Percentiles rank a stretch among this genome's conserved stretches.
Conservation (phyloP, 2,797 vertebrate genomes). For the Scarus forsteni region DNA sequence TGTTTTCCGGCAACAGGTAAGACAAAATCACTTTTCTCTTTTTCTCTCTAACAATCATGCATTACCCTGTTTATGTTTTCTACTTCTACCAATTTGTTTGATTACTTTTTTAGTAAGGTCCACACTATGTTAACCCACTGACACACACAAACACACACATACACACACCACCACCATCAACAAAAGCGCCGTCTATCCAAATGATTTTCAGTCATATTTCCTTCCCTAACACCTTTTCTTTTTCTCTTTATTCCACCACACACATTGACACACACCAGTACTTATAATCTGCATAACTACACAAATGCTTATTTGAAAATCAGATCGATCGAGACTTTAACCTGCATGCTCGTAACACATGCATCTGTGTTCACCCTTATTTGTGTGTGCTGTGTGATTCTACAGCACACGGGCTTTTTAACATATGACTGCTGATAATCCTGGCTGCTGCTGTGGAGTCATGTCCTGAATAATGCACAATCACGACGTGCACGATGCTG, state of each 20-base stretch:
- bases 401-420: slow-evolving; percentile 26
- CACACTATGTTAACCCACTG: not conserved
- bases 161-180: slow-evolving; percentile 16
- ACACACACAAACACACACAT: no score
- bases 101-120: not conserved
- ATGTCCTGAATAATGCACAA: slow-evolving; percentile 67
- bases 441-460: slow-evolving; percentile 41
- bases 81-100: not conserved
- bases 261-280: not conserved
- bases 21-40: slow-evolving; percentile 33
- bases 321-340: not conserved
- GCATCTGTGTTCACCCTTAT: slow-evolving; percentile 23
- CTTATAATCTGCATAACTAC: not conserved
- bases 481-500: slow-evolving; percentile 39
- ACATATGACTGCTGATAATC: slow-evolving; percentile 59
- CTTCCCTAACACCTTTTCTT: not conserved
- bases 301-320: not conserved
- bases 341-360: not conserved
- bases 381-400: slow-evolving; percentile 22
- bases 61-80: not conserved
- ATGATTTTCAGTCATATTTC: slow-evolving; percentile 1
- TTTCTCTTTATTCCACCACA: not conserved
- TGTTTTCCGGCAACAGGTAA: slow-evolving; percentile 61
- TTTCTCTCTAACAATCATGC: not conserved
- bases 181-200: slow-evolving; percentile 11